These are phyloP conservation scores for Parasteatoda tepidariorum DNA, from an alignment of 1,140 invertebrate genomes.

Conservation along the genomic window DNA sequence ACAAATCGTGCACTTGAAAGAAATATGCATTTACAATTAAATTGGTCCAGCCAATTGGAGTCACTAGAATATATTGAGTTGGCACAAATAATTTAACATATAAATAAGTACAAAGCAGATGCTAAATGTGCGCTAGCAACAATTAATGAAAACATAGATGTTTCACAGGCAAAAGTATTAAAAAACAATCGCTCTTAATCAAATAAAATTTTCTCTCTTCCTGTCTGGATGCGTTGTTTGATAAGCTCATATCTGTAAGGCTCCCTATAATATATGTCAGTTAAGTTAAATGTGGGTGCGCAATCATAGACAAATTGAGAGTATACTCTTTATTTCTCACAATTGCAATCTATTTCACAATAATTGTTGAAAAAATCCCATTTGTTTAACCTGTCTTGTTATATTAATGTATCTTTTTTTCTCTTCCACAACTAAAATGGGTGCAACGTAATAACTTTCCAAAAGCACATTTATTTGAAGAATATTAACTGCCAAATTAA, in stretches of 20 bases:
- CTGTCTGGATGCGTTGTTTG: neutral
- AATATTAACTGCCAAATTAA: no score
- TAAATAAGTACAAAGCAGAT: slow-evolving; percentile 40
- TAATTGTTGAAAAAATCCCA: no score
- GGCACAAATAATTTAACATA: slow-evolving; percentile 59
- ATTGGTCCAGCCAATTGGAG: slow-evolving; percentile 55
- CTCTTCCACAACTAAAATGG: no score
- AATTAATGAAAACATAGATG: slow-evolving; percentile 17
- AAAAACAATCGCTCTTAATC: no score
- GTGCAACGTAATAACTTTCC: no score
- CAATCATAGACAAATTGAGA: no score
- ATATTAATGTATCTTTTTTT: no score
- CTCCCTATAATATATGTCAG: slow-evolving; percentile 40
- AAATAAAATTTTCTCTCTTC: neutral
- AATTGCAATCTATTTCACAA: no score
- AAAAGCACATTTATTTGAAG: no score
- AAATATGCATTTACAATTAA: slow-evolving; percentile 1
- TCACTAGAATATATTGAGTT: slow-evolving; percentile 18
- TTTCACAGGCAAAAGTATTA: neutral
- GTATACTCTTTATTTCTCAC: no score
- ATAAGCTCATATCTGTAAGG: slow-evolving; percentile 54
- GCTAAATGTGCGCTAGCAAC: slow-evolving; percentile 43
- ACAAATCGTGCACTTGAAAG: neutral
- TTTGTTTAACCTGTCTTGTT: no score
- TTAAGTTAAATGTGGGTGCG: no score